Percentiles rank a stretch among this genome's conserved stretches.
Conservation (phyloP, 2,888 invertebrate genomes). For the Alloplasta piceator region DNA sequence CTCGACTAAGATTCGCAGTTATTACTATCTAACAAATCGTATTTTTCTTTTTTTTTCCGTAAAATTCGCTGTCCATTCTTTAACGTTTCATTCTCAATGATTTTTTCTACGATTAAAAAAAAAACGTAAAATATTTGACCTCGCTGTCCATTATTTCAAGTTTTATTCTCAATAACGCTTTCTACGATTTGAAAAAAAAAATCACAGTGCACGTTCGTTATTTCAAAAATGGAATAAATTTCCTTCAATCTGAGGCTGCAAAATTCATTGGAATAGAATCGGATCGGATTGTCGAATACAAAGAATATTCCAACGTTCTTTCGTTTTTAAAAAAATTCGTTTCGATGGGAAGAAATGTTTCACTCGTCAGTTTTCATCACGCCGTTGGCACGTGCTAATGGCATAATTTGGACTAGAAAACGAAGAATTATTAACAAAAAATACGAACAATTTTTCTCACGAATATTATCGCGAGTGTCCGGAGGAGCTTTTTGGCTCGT, state of each 20-base stretch:
- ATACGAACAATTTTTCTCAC: constrained; percentile 11
- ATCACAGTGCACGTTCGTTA: constrained; percentile 40
- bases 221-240: too few relatives aligned
- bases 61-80: neutral
- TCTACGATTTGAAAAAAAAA: constrained; percentile 28
- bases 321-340: neutral
- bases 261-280: too few relatives aligned
- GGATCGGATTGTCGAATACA: too few relatives aligned
- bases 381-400: constrained; percentile 23
- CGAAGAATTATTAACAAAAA: constrained; percentile 16
- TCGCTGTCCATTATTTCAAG: constrained; percentile 6
- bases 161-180: constrained; percentile 7
- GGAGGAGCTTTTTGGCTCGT: constrained; percentile 39
- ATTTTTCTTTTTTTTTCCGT: constrained; percentile 8
- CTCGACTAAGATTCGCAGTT: constrained; percentile 18
- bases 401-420: constrained; percentile 48
- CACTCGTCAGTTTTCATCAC: constrained; percentile 48
- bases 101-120: constrained; percentile 18
- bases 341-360: constrained; percentile 32
- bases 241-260: too few relatives aligned
- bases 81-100: neutral
- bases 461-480: constrained; percentile 26
- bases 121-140: neutral
- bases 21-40: constrained; percentile 27
- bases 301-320: neutral